Conservation (phyloP, 30 jellyfish, hydroid and myxozoan species). For the Cassiopea xamachana region DNA sequence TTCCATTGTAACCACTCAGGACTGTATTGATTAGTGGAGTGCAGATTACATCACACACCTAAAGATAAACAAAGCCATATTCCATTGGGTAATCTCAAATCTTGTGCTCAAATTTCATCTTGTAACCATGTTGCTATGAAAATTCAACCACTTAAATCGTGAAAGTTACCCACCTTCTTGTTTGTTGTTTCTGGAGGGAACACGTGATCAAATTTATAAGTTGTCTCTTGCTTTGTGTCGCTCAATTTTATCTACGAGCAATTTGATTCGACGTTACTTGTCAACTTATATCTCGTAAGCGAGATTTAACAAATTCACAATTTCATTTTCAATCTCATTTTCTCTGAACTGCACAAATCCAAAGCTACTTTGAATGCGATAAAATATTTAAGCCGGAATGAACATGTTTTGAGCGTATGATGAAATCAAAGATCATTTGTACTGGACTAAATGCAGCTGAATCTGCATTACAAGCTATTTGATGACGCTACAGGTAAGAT, state of each 20-base stretch:
- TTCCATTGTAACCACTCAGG: conserved; percentile 83
- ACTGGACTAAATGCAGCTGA: no score
- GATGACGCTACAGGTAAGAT: no score
- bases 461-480: no score
- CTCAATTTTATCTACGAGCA: conserved; percentile 63
- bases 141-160: background rate
- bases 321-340: no score
- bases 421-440: no score
- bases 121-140: background rate
- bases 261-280: background rate
- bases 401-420: no score
- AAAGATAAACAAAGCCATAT: background rate
- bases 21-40: conserved; percentile 86
- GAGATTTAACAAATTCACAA: no score
- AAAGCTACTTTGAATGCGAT: no score
- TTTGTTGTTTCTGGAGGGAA: conserved; percentile 73
- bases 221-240: conserved; percentile 79
- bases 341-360: no score
- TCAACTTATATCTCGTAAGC: no score
- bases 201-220: conserved; percentile 86
- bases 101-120: no score
- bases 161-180: conserved; percentile 56
- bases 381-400: no score
- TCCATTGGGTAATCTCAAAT: background rate
- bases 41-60: conserved; percentile 85